These are phyloP conservation scores for Ciona savignyi DNA, from an alignment of 23 tunicate genomes.

Conservation along the genomic window DNA sequence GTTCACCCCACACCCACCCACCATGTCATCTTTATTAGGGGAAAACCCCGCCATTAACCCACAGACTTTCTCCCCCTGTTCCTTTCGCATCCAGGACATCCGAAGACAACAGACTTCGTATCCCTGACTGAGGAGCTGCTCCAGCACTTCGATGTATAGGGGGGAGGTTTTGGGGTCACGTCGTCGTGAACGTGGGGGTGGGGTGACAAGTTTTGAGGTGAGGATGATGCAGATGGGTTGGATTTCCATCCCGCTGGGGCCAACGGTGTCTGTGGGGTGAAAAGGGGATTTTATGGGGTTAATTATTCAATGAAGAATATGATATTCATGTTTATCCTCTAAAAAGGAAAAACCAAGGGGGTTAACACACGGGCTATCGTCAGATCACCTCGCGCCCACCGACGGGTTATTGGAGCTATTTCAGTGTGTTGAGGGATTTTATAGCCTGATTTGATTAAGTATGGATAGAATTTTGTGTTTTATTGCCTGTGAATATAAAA, in stretches of 20 bases:
- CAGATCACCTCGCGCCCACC: too few relatives aligned
- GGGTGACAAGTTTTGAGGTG: not conserved
- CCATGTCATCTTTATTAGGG: not conserved
- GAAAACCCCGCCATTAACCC: constrained; percentile 8
- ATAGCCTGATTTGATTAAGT: too few relatives aligned
- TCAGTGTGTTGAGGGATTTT: too few relatives aligned
- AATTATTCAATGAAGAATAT: too few relatives aligned
- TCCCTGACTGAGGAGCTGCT: constrained; percentile 55
- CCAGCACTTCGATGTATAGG: constrained; percentile 47
- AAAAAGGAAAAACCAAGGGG: too few relatives aligned
- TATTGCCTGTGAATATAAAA: too few relatives aligned
- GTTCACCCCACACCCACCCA: too few relatives aligned
- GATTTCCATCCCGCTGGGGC: constrained; percentile 32
- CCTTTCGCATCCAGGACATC: constrained; percentile 30
- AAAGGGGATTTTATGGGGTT: too few relatives aligned
- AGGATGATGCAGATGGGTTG: constrained; percentile 33
- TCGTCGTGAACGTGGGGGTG: not conserved
- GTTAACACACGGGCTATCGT: too few relatives aligned
- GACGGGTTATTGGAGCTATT: too few relatives aligned
- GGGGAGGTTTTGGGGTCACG: constrained; percentile 4
- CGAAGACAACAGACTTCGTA: constrained; percentile 57
- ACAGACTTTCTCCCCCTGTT: constrained; percentile 23
- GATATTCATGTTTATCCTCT: too few relatives aligned
- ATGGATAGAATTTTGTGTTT: too few relatives aligned
- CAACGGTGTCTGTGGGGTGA: constrained; percentile 1